Percentiles rank a stretch among this genome's conserved stretches.
Conservation (phyloP, 2,888 invertebrate species). For the Leptopilina myrica region DNA sequence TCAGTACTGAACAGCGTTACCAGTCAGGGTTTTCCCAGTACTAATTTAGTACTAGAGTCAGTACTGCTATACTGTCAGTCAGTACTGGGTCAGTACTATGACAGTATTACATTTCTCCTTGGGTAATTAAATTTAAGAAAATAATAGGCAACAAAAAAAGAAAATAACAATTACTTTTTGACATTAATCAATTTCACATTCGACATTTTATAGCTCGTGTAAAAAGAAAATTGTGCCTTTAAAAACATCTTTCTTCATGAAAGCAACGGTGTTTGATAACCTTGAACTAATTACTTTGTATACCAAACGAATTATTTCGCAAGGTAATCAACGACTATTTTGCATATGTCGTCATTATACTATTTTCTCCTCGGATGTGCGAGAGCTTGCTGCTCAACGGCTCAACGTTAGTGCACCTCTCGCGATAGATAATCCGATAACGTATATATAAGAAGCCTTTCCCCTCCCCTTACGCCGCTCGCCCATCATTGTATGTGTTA, state of each 20-base stretch:
- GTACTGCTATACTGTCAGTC: too few species aligned
- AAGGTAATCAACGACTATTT: conserved; percentile 44
- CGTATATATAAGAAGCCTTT: background rate
- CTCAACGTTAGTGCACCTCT: background rate
- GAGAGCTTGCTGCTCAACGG: background rate
- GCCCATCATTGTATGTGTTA: conserved; percentile 15
- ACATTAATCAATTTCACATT: too few species aligned
- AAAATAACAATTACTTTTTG: too few species aligned
- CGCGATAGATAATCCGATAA: conserved; percentile 38
- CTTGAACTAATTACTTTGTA: conserved; percentile 61
- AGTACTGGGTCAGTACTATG: too few species aligned
- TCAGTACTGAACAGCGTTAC: too few species aligned
- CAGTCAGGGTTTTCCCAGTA: too few species aligned
- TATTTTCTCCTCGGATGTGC: conserved; percentile 34
- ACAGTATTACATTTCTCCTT: too few species aligned
- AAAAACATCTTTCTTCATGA: background rate
- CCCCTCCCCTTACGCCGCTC: too few species aligned
- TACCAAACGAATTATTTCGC: conserved; percentile 56
- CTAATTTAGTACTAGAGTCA: too few species aligned
- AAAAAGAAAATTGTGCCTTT: background rate
- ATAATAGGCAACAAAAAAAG: too few species aligned
- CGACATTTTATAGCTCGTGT: too few species aligned
- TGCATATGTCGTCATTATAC: conserved; percentile 44
- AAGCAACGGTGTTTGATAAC: conserved; percentile 58
- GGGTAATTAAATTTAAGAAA: too few species aligned